Conservation (phyloP, 2,113 vertebrate genomes). For the Gavia stellata region DNA sequence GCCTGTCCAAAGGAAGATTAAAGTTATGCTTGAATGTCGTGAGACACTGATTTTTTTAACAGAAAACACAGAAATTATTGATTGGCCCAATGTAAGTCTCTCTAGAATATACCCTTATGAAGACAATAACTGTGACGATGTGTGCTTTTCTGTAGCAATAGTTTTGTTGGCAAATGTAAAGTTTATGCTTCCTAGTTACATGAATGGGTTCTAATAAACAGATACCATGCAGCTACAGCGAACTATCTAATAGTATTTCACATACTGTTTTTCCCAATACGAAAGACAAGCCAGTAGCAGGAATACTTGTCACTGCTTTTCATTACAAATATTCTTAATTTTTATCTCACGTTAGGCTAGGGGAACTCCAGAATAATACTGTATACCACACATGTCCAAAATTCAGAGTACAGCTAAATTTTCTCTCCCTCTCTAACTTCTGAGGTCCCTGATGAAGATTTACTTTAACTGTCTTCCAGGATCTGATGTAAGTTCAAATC, state of each 20-base stretch:
- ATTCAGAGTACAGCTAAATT: not conserved
- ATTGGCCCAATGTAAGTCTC: slow-evolving; percentile 15
- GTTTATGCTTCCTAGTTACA: slow-evolving; percentile 58
- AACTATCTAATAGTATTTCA: slow-evolving; percentile 48
- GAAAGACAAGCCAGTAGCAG: slow-evolving; percentile 9
- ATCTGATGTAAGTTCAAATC: not conserved
- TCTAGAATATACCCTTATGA: slow-evolving; percentile 34
- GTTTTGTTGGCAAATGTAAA: slow-evolving; percentile 64
- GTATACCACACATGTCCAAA: not conserved
- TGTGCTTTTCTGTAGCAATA: slow-evolving; percentile 56
- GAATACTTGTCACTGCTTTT: slow-evolving; percentile 9
- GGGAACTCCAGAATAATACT: not conserved
- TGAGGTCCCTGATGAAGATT: not conserved
- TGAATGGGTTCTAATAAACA: slow-evolving; percentile 51
- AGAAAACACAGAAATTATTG: slow-evolving; percentile 23
- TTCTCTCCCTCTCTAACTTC: not conserved
- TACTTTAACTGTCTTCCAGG: not conserved
- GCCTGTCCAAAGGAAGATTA: not conserved
- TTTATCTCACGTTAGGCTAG: not conserved
- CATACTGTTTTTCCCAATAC: slow-evolving; percentile 4
- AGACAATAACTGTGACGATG: slow-evolving; percentile 55
- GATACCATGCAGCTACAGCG: slow-evolving; percentile 15
- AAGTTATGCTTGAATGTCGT: slow-evolving; percentile 5
- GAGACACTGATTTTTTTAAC: not conserved
- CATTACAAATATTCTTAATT: not conserved